Conservation (phyloP, 2,797 vertebrate species). For the Scolopax bukidnonensis region DNA sequence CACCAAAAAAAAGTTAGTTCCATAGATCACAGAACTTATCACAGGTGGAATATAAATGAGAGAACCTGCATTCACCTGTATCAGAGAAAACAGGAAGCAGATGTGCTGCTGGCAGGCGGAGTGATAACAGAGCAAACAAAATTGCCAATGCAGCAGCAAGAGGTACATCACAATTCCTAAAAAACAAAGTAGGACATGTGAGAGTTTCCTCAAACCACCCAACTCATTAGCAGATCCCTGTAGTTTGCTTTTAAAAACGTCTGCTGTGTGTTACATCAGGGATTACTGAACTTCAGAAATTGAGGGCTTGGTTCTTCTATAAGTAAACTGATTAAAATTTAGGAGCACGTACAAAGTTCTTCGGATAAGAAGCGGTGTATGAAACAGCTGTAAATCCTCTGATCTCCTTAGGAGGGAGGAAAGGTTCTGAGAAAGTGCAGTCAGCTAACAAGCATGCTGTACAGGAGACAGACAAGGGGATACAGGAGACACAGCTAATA, state of each 20-base stretch:
- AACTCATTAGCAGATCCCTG: not conserved
- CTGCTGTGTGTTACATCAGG: not conserved
- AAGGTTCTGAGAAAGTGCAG: not conserved
- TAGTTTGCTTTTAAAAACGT: not conserved
- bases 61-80: not conserved
- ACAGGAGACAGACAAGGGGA: not conserved
- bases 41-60: not conserved
- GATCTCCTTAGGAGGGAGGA: not conserved
- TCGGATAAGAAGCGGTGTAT: not conserved
- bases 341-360: not conserved
- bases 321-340: not conserved
- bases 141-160: not conserved
- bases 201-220: not conserved
- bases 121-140: not conserved
- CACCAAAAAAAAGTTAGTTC: not conserved
- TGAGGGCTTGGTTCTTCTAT: not conserved
- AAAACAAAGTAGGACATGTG: not conserved
- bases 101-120: not conserved
- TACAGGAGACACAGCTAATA: not conserved
- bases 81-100: constrained; percentile 54
- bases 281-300: not conserved
- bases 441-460: not conserved
- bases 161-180: not conserved
- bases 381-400: not conserved
- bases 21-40: not conserved